Base-by-base conservation (phyloP, 2,888 invertebrate species). In the Sicus ferrugineus region DNA sequence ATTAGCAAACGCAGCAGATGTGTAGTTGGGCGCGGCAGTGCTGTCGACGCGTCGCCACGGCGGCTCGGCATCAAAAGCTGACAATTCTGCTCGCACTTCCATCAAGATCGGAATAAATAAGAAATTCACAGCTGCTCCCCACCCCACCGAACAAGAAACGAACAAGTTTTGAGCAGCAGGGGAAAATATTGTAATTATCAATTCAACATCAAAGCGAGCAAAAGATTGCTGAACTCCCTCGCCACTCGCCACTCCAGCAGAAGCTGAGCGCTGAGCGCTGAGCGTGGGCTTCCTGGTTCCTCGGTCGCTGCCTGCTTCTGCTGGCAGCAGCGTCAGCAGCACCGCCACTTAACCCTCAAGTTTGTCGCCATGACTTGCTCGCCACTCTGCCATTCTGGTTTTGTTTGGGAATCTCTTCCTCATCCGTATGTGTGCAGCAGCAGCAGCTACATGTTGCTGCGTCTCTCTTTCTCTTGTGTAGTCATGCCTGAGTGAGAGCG, bases 361-460 rank as follows among this genome's bases (percentile, higher is more conserved):
- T 31, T 42, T 30, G 42, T 38, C 56, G 34, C 42, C 16, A 23
- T 28, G 56, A 42, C 48, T 23, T 21, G 52, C 59, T n/a, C 46
- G 52, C 61, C 56, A 67, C 56, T 42, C 69, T 65, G n/a, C 71
- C 72, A 76, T 77, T 77, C 75, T 64, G 48, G 28, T n/a, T 31
- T 14, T 19, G 21, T 65, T 30, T 26, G 28, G 11, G 26, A 23
- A 54, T 56, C n/a, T 56, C 1, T 7, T 16, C 42, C 16, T 42
- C 42, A 42, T 42, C n/a, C n/a, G n/a, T n/a, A n/a, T n/a, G n/a
- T n/a, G n/a, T 42, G 42, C 42, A 9, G 16, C 14, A 42, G 4
- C 14, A 16, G n/a, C 42, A 50, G 21, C 19, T 28, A 54, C 14
- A 11, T 54, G 11, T 7, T 56, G 6, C n/a, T 30, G 28, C 38